Conservation (phyloP, 1,140 invertebrate species). For the Sitobion miscanthi region DNA sequence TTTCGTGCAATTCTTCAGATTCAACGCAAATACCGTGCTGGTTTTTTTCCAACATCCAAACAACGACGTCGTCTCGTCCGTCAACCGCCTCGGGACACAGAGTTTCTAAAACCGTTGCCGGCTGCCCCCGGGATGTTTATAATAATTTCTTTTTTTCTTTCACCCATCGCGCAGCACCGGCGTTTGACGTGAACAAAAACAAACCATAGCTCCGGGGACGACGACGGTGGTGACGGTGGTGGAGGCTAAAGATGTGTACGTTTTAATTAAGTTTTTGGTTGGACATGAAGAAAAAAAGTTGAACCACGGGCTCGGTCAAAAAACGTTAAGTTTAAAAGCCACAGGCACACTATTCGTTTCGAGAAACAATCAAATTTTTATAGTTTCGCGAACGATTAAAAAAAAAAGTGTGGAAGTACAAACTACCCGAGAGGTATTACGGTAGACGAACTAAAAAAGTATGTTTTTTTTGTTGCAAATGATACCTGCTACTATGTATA, state of each 20-base stretch:
- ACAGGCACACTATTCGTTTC: neutral
- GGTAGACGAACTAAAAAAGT: neutral
- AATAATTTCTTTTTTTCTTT: neutral
- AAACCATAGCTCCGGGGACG: neutral
- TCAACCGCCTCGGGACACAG: neutral
- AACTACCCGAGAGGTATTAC: neutral
- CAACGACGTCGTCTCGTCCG: neutral
- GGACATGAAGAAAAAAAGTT: neutral
- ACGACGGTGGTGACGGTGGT: no score
- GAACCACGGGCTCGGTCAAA: neutral
- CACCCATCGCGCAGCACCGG: no score
- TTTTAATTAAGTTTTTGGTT: constrained; percentile 41
- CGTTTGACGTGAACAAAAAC: constrained; percentile 4
- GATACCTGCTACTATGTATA: neutral
- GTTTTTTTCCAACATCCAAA: neutral
- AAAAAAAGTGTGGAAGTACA: neutral
- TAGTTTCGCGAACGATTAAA: neutral
- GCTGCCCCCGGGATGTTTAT: neutral
- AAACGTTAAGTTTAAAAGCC: neutral
- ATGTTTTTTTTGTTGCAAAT: neutral
- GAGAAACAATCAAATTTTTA: neutral
- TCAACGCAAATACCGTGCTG: neutral
- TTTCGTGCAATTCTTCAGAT: neutral
- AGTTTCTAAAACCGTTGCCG: neutral
- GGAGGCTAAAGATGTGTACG: neutral